A percentile compares a stretch with the other conserved stretches of the same genome.
Conservation (phyloP, 2,113 vertebrate genomes). For the Sapayoa aenigma region DNA sequence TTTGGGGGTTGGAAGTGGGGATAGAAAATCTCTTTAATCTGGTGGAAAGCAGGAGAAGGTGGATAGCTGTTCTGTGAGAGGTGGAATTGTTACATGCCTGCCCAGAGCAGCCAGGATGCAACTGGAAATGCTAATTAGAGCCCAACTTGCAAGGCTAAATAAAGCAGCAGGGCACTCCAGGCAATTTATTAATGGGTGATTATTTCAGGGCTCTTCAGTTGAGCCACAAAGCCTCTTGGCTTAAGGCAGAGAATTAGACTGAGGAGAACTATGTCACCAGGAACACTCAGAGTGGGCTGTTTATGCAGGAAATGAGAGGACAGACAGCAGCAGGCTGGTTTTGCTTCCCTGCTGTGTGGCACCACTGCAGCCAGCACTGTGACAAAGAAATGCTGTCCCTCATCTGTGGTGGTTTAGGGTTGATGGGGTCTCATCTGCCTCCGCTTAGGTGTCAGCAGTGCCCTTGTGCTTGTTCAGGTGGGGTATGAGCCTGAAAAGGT, state of each 20-base stretch:
- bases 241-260: neutral
- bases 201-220: neutral
- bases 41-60: neutral
- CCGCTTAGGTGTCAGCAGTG: neutral
- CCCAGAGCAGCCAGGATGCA: neutral
- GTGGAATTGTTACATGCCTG: neutral
- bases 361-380: neutral
- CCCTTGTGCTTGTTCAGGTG: neutral
- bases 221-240: neutral
- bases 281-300: neutral
- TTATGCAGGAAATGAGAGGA: neutral
- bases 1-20: neutral
- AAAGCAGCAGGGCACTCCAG: slow-evolving; percentile 27
- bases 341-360: neutral
- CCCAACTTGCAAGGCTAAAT: neutral
- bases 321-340: rapidly evolving
- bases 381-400: neutral
- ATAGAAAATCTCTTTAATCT: neutral
- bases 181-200: slow-evolving; percentile 17
- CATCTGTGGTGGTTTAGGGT: rapidly evolving
- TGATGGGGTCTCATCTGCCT: neutral
- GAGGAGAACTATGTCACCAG: neutral
- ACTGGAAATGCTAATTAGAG: neutral
- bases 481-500: rapidly evolving
- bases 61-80: neutral